Conservation (phyloP, 1,140 invertebrate species). For the Brachionus plicatilis region DNA sequence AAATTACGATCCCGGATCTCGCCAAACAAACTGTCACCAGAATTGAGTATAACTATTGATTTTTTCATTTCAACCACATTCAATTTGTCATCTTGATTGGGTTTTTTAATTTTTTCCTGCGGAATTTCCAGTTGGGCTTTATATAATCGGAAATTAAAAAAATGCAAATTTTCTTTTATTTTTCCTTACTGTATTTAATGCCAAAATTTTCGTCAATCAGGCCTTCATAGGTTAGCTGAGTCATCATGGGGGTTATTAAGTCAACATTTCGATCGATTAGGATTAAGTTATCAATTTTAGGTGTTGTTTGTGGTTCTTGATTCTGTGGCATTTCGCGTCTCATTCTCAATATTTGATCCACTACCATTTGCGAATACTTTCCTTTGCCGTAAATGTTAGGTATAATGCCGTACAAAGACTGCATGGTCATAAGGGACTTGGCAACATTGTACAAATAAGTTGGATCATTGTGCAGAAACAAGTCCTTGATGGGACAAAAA, state of each 20-base stretch:
- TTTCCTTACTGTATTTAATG: constrained; percentile 56
- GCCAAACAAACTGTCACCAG: constrained; percentile 77
- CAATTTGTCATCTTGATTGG: constrained; percentile 40
- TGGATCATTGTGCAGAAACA: constrained; percentile 77
- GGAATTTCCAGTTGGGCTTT: constrained; percentile 75
- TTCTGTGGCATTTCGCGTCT: constrained; percentile 63
- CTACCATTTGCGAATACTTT: constrained; percentile 65
- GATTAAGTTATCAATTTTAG: constrained; percentile 78
- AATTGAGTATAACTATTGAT: constrained; percentile 74
- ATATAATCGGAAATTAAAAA: constrained; percentile 44
- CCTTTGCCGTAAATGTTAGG: constrained; percentile 84
- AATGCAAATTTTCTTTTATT: not conserved
- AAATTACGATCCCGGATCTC: constrained; percentile 87
- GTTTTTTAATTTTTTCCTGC: constrained; percentile 67
- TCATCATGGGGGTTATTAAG: constrained; percentile 80
- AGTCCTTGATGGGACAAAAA: constrained; percentile 64
- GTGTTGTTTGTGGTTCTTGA: constrained; percentile 55
- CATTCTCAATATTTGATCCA: constrained; percentile 75
- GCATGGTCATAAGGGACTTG: constrained; percentile 74
- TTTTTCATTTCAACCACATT: constrained; percentile 40
- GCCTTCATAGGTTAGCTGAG: constrained; percentile 94
- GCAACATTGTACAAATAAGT: constrained; percentile 81
- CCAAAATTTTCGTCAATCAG: constrained; percentile 84
- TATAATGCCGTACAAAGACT: constrained; percentile 81
- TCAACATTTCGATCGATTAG: constrained; percentile 82